A percentile compares a stretch with the other conserved stretches of the same genome.
Conservation (phyloP, 2,888 invertebrate genomes). For the Alcis repandata region DNA sequence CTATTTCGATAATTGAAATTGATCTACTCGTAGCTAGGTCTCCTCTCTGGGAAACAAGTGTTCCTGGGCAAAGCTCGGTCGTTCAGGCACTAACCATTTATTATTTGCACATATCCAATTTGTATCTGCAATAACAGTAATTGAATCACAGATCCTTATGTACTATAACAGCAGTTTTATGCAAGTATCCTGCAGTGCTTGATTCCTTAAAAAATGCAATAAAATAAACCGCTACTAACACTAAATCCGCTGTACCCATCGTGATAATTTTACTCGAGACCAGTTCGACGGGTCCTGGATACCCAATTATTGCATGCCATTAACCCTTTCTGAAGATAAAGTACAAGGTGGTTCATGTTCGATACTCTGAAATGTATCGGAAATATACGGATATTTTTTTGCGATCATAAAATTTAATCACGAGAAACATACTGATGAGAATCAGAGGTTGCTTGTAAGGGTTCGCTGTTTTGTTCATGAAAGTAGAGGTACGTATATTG, state of each 20-base stretch:
- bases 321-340: conserved; percentile 27
- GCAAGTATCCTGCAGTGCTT: background rate
- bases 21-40: no score
- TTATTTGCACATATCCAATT: no score
- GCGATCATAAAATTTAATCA: conserved; percentile 8
- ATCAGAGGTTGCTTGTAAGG: conserved; percentile 3
- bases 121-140: background rate
- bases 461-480: background rate
- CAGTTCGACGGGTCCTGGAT: conserved; percentile 36
- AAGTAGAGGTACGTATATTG: no score
- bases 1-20: no score
- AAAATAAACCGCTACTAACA: conserved; percentile 15
- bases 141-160: background rate
- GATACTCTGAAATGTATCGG: conserved; percentile 3
- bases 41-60: no score
- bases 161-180: background rate
- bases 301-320: conserved; percentile 26
- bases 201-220: background rate
- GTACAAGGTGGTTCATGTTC: background rate
- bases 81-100: no score
- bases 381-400: background rate
- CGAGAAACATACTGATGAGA: background rate
- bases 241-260: conserved; percentile 20
- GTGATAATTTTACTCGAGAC: conserved; percentile 36
- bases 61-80: no score